Evolutionary conservation across 2,888 invertebrate species (phyloP).

Genomic region (Pegoplata infirma): DNA sequence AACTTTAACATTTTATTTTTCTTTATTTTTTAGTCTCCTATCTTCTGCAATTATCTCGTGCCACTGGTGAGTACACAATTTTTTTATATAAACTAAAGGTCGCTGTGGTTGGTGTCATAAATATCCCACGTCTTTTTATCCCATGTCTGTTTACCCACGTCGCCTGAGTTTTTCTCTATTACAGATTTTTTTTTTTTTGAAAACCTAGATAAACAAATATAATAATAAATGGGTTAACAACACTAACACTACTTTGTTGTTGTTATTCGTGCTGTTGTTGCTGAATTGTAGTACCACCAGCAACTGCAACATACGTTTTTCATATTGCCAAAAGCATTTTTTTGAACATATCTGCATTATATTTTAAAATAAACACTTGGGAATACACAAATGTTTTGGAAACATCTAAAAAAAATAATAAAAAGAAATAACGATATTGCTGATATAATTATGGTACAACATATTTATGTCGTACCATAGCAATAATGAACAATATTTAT

Average conservation of each 20-base stretch:
- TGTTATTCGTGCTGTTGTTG: background rate
- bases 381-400: background rate
- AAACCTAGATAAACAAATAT: conserved; percentile 41
- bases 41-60: conserved; percentile 47
- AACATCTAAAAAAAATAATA: background rate
- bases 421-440: too few relatives aligned
- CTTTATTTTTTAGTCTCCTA: background rate
- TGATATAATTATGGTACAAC: too few relatives aligned
- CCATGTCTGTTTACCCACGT: conserved; percentile 10
- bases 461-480: too few relatives aligned
- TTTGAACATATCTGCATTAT: conserved; percentile 12
- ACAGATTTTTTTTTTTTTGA: too few relatives aligned
- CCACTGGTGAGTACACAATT: background rate
- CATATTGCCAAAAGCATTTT: conserved; percentile 45
- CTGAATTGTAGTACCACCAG: background rate
- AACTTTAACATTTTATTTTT: too few relatives aligned
- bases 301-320: background rate
- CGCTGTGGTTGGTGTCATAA: conserved; percentile 40
- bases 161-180: background rate
- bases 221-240: conserved; percentile 53
- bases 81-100: conserved; percentile 36
- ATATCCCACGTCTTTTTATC: too few relatives aligned
- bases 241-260: conserved; percentile 32
- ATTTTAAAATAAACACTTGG: background rate
- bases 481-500: too few relatives aligned